phyloP scores from a whole-genome alignment of 2,888 invertebrate species.

The Crocallis elinguaria region DNA sequence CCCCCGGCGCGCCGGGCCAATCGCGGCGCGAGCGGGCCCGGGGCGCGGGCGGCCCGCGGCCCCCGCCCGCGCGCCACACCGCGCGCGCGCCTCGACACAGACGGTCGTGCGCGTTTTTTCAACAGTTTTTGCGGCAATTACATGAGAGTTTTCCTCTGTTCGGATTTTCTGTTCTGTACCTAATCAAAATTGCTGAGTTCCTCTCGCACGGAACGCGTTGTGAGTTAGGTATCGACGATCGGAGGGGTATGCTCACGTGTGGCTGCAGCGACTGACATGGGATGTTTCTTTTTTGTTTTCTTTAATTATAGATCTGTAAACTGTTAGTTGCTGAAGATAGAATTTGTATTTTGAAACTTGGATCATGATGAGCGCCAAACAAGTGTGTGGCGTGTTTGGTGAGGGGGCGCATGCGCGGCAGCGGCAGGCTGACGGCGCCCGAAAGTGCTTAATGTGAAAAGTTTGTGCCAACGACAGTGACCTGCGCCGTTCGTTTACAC shows the following conservation, averaged over 20 bases:
- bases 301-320: slow-evolving; percentile 29
- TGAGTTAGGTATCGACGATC: slow-evolving; percentile 45
- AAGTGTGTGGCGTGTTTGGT: slow-evolving; percentile 43
- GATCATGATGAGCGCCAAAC: slow-evolving; percentile 36
- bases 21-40: slow-evolving; percentile 26
- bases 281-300: slow-evolving; percentile 44
- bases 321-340: slow-evolving; percentile 26
- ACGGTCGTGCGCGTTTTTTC: slow-evolving; percentile 67
- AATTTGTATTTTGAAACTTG: slow-evolving; percentile 16
- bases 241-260: slow-evolving; percentile 41
- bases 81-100: slow-evolving; percentile 60
- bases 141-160: slow-evolving; percentile 67
- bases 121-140: slow-evolving; percentile 63
- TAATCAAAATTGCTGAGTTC: slow-evolving; percentile 69
- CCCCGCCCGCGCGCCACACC: slow-evolving; percentile 58
- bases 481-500: slow-evolving; percentile 52
- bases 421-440: slow-evolving; percentile 48
- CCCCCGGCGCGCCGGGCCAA: slow-evolving; percentile 39
- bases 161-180: slow-evolving; percentile 68
- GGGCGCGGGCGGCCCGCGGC: slow-evolving; percentile 32
- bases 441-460: slow-evolving; percentile 68
- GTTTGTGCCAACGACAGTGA: slow-evolving; percentile 59
- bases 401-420: slow-evolving; percentile 53
- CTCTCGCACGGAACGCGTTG: slow-evolving; percentile 61
- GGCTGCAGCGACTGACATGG: slow-evolving; percentile 41